These are phyloP conservation scores for Leptosomus discolor DNA, from an alignment of 2,113 vertebrate genomes.

Conservation along the genomic window DNA sequence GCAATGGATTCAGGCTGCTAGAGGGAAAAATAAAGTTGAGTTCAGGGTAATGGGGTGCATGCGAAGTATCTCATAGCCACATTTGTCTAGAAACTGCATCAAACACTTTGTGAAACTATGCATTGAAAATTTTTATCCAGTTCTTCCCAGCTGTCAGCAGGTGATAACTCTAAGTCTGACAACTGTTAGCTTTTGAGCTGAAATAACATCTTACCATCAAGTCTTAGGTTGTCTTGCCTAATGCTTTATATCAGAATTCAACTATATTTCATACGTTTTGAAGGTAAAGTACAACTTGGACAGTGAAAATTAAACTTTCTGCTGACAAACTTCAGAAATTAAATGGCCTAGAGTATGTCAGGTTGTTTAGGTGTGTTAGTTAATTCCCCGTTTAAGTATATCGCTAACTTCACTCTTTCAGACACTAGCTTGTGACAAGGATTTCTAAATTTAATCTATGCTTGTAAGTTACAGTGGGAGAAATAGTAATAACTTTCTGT, in stretches of 20 bases:
- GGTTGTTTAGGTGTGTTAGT: neutral
- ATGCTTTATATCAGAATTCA: neutral
- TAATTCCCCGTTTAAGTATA: neutral
- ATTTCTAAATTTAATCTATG: neutral
- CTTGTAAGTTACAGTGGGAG: neutral
- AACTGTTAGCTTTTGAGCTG: neutral
- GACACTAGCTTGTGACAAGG: neutral
- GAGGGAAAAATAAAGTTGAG: neutral
- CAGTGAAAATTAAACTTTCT: neutral
- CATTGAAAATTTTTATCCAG: neutral
- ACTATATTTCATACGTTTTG: neutral
- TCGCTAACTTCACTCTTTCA: neutral
- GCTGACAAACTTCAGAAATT: neutral
- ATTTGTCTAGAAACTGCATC: neutral
- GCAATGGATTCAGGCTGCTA: neutral
- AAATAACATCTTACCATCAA: neutral
- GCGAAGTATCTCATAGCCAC: rapidly evolving
- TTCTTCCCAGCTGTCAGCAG: neutral
- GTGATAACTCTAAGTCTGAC: neutral
- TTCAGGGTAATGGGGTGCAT: neutral
- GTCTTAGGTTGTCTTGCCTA: neutral
- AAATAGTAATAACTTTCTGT: neutral
- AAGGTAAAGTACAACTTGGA: neutral
- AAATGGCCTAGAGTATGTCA: neutral
- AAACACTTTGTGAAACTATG: neutral